Evolutionary conservation across 1,140 invertebrate genomes (phyloP).

Genomic region (Sitobion miscanthi): DNA sequence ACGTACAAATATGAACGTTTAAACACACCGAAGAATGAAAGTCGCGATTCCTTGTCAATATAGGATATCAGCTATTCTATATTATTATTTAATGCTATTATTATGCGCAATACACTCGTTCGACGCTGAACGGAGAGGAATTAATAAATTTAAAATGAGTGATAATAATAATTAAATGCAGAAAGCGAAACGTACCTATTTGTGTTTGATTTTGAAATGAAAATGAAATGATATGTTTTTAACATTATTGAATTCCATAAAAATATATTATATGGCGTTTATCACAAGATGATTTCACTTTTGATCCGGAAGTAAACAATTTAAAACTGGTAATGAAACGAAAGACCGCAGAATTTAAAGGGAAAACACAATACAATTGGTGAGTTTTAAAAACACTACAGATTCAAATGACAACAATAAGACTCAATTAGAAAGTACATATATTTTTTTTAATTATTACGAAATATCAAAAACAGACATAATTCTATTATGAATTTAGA

Average conservation of each 20-base stretch:
- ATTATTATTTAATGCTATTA: not conserved
- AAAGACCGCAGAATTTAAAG: not conserved
- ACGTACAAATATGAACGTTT: not conserved
- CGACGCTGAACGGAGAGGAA: not conserved
- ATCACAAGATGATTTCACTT: constrained; percentile 4
- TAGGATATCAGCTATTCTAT: not conserved
- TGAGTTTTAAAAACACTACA: not conserved
- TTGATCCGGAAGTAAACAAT: constrained; percentile 21
- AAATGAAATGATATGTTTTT: not conserved
- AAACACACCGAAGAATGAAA: not conserved
- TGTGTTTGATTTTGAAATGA: not conserved
- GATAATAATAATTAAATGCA: not conserved
- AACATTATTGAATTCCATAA: not conserved
- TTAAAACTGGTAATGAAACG: not conserved
- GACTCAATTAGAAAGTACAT: not conserved
- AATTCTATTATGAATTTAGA: not conserved
- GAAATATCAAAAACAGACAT: not conserved
- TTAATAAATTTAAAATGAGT: not conserved
- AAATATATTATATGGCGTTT: not conserved
- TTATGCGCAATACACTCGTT: not conserved
- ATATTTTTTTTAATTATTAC: not conserved
- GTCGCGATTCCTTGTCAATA: not conserved
- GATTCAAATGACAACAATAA: not conserved
- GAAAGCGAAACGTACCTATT: constrained; percentile 11
- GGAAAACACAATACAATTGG: not conserved